Evolutionary conservation across 1,140 invertebrate species (phyloP), one percentile per base, ranked within the genome.

Genomic region (Saxidomus purpurata): DNA sequence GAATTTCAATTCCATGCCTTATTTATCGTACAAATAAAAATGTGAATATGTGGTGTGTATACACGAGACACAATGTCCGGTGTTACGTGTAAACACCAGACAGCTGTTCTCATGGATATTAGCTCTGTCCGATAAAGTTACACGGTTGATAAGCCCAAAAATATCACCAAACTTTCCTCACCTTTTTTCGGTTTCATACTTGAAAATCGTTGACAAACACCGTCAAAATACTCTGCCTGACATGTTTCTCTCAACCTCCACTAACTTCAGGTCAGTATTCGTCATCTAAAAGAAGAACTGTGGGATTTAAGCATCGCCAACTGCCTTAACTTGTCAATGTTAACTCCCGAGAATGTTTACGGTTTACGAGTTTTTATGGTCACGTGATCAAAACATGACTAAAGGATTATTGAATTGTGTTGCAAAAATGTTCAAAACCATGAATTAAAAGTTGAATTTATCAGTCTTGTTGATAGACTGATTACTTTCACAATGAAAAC

Each of bases 151-250:
- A 76, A 40, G 34, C 25, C 25, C 19, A 28, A 63, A 25, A 40
- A n/a, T n/a, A 22, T 63, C 31, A 67, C 59, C 15, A 17, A n/a
- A 25, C 11, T 49, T 0, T 25, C 67, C 89, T 25, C 69, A 90
- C 89, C 85, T 90, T 67, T 87, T 52, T 87, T 67, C 1, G 89
- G 89, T 86, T 87, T 90, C 89, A 90, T 90, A 38, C 36, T 59
- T 87, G 34, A 59, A 77, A 52, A 67, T 83, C 31, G n/a, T 43
- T 43, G 15, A 34, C 49, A 67, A 34, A 82, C 31, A 74, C 38
- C 25, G 25, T 67, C 63, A 61, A 15, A 67, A 47, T 25, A 49
- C 2, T 17, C 17, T 28, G n/a, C n/a, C 38, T 15, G 38, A 84
- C 61, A 84, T 67, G 13, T 71, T 69, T 47, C n/a, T 84, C 40